Evolutionary conservation across 92 coral and sea anemone species (phyloP).

Genomic region (Heteractis magnifica): DNA sequence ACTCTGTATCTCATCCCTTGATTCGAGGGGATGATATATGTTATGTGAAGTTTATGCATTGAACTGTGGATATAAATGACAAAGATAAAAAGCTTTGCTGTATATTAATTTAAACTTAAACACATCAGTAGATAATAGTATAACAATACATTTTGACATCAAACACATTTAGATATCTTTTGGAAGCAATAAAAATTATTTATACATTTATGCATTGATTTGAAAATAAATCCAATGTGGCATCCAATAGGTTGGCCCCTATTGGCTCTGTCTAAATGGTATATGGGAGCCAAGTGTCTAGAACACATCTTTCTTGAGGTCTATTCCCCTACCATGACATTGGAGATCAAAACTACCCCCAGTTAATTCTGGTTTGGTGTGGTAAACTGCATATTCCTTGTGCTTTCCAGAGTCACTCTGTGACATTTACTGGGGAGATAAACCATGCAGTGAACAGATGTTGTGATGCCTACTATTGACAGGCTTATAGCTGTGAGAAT

Average conservation of each 20-base stretch:
- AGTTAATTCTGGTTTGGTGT: constrained; percentile 76
- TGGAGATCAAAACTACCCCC: constrained; percentile 88
- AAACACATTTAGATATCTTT: too few relatives aligned
- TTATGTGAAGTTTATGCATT: too few relatives aligned
- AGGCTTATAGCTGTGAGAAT: too few relatives aligned
- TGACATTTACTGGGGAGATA: constrained; percentile 87
- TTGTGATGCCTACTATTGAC: too few relatives aligned
- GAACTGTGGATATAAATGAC: too few relatives aligned
- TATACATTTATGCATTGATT: not conserved
- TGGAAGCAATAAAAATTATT: too few relatives aligned
- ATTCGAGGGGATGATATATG: too few relatives aligned
- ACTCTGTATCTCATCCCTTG: too few relatives aligned
- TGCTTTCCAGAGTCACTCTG: constrained; percentile 89
- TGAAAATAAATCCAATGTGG: constrained; percentile 47
- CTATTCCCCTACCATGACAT: constrained; percentile 61
- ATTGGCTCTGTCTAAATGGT: constrained; percentile 92
- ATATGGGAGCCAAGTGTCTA: constrained; percentile 82
- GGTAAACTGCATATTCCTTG: constrained; percentile 96
- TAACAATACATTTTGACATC: too few relatives aligned
- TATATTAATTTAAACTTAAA: too few relatives aligned
- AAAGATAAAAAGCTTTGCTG: too few relatives aligned
- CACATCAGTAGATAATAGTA: too few relatives aligned
- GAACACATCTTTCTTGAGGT: constrained; percentile 54
- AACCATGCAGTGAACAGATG: constrained; percentile 88
- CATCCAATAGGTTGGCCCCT: constrained; percentile 83